Percentiles rank a stretch among this genome's conserved stretches.
Conservation (phyloP, 1,140 invertebrate species). For the Ruditapes philippinarum region DNA sequence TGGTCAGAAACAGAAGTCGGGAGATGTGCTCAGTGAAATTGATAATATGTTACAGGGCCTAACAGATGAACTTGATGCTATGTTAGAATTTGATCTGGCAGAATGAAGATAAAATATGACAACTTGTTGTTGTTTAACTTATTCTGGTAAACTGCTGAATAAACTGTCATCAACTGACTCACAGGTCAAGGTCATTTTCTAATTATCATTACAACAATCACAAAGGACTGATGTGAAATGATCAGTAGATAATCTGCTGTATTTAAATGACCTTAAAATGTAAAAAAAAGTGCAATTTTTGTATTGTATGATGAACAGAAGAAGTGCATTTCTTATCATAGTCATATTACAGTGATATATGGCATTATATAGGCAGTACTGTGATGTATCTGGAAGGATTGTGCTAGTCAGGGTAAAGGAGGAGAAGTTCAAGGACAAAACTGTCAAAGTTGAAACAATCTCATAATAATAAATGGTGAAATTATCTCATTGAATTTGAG, state of each 20-base stretch:
- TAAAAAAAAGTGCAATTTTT: constrained; percentile 6
- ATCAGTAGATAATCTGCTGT: not conserved
- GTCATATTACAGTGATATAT: not conserved
- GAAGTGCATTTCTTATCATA: not conserved
- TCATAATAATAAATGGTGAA: no score
- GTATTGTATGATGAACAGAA: not conserved
- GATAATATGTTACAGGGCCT: constrained; percentile 91
- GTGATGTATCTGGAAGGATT: not conserved
- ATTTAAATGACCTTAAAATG: constrained; percentile 9
- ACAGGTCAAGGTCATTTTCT: not conserved
- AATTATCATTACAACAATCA: not conserved
- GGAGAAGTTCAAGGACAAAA: constrained; percentile 2
- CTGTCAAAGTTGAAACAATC: not conserved
- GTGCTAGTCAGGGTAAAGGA: constrained; percentile 24
- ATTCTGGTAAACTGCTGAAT: constrained; percentile 11
- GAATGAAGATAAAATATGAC: constrained; percentile 28
- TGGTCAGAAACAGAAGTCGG: constrained; percentile 4
- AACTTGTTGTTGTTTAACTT: not conserved
- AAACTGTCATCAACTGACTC: not conserved
- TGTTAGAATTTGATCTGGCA: constrained; percentile 75
- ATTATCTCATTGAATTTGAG: no score
- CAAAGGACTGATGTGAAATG: not conserved
- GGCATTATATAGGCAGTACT: not conserved
- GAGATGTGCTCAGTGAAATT: constrained; percentile 97
- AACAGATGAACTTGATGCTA: constrained; percentile 84